Conservation (phyloP, 30 jellyfish, hydroid and myxozoan species). For the Calvadosia cruxmelitensis region DNA sequence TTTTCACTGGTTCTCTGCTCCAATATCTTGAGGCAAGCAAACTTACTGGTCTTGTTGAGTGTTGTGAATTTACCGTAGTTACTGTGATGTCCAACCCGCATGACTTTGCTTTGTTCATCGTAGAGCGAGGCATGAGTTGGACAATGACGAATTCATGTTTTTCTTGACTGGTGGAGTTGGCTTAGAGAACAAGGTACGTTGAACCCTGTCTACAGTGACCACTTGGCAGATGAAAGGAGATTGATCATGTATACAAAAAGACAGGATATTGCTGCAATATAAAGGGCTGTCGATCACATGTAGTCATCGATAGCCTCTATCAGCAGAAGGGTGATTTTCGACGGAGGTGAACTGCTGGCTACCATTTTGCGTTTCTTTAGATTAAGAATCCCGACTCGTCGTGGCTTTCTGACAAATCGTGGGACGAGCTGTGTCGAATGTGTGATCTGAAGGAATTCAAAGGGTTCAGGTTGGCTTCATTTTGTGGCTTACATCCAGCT, state of each 20-base stretch:
- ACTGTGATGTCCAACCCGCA: not conserved
- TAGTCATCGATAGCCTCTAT: too few species aligned
- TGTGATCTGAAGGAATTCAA: conserved; percentile 67
- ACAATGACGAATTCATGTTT: conserved; percentile 73
- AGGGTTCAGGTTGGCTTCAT: conserved; percentile 89
- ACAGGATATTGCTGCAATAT: too few species aligned
- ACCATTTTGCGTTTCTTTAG: conserved; percentile 10
- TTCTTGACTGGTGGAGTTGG: conserved; percentile 98
- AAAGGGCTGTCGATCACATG: too few species aligned
- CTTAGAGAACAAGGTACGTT: conserved; percentile 69
- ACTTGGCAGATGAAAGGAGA: too few species aligned
- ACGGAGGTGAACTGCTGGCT: too few species aligned
- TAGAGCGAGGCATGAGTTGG: conserved; percentile 66
- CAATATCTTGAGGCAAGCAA: conserved; percentile 58
- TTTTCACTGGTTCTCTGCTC: conserved; percentile 88
- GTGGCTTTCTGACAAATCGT: conserved; percentile 95
- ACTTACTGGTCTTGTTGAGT: not conserved
- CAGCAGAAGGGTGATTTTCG: too few species aligned
- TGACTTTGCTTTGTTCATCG: not conserved
- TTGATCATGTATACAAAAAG: too few species aligned
- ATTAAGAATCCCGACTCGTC: conserved; percentile 80
- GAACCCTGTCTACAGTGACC: not conserved
- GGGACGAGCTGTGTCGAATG: conserved; percentile 97
- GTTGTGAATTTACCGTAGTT: not conserved
- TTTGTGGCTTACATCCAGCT: too few species aligned